phyloP scores from a whole-genome alignment of 2,113 vertebrate genomes.

The Willisornis vidua region DNA sequence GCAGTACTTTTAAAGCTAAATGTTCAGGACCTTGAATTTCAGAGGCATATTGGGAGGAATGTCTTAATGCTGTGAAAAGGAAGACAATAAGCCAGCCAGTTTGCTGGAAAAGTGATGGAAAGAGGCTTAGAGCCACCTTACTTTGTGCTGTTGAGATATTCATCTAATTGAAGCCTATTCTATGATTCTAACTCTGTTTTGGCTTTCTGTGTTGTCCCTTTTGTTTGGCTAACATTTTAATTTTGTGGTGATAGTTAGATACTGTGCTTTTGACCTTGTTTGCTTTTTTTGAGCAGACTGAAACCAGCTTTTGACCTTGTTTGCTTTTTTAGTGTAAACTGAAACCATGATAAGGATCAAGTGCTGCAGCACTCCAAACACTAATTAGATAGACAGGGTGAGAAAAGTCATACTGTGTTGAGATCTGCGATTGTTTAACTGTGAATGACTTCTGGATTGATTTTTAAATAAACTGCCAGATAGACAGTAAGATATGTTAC shows the following conservation, averaged over 20 bases:
- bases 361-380: neutral
- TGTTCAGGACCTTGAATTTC: neutral
- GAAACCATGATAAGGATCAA: neutral
- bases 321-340: neutral
- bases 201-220: neutral
- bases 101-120: neutral
- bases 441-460: neutral
- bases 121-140: neutral
- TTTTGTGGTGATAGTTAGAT: neutral
- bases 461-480: neutral
- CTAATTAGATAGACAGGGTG: neutral
- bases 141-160: neutral
- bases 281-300: neutral
- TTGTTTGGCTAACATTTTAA: neutral
- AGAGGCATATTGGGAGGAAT: neutral
- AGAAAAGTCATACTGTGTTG: neutral
- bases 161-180: neutral
- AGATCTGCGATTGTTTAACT: neutral
- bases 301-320: neutral
- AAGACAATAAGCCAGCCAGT: neutral
- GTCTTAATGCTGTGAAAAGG: neutral
- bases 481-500: neutral
- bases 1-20: neutral
- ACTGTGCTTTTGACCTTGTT: neutral
- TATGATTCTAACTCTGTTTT: neutral